phyloP scores from a whole-genome alignment of 2,888 invertebrate species.

The Luperina nickerlii region DNA sequence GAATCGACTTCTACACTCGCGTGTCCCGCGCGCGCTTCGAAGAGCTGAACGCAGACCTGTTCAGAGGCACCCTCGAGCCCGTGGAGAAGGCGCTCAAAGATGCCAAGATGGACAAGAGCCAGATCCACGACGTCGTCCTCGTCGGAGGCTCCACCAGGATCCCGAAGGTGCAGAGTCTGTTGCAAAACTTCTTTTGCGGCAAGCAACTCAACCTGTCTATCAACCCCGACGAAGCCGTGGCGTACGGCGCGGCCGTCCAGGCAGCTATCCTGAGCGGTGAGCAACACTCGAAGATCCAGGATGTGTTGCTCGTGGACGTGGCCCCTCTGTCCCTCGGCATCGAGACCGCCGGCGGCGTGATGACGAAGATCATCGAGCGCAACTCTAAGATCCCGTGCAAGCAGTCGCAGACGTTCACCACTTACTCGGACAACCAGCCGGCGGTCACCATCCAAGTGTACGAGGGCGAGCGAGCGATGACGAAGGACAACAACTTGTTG shows the following conservation, averaged over 20 bases:
- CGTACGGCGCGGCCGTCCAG: constrained; percentile 94
- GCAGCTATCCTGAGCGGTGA: constrained; percentile 93
- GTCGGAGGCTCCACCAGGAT: constrained; percentile 96
- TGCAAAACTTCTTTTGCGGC: constrained; percentile 94
- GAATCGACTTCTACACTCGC: constrained; percentile 92
- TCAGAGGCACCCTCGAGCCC: constrained; percentile 93
- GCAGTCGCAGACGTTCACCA: constrained; percentile 94
- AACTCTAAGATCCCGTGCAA: constrained; percentile 93
- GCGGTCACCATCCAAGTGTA: constrained; percentile 93
- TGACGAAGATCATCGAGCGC: constrained; percentile 94
- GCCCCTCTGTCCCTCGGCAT: constrained; percentile 93
- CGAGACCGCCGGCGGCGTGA: constrained; percentile 95
- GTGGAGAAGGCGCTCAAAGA: constrained; percentile 95
- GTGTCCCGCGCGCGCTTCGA: constrained; percentile 94
- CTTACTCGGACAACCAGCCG: constrained; percentile 95
- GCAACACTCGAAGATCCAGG: constrained; percentile 94
- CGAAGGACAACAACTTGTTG: constrained; percentile 93
- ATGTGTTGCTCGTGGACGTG: constrained; percentile 90
- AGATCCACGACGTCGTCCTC: constrained; percentile 94
- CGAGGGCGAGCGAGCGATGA: constrained; percentile 95
- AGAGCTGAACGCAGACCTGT: constrained; percentile 93
- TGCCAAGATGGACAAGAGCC: constrained; percentile 94
- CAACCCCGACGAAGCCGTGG: constrained; percentile 95
- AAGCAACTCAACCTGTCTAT: constrained; percentile 93
- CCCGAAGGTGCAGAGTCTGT: constrained; percentile 93